phyloP scores from a whole-genome alignment of 23 tunicate species.

The Ascidia mentula region DNA sequence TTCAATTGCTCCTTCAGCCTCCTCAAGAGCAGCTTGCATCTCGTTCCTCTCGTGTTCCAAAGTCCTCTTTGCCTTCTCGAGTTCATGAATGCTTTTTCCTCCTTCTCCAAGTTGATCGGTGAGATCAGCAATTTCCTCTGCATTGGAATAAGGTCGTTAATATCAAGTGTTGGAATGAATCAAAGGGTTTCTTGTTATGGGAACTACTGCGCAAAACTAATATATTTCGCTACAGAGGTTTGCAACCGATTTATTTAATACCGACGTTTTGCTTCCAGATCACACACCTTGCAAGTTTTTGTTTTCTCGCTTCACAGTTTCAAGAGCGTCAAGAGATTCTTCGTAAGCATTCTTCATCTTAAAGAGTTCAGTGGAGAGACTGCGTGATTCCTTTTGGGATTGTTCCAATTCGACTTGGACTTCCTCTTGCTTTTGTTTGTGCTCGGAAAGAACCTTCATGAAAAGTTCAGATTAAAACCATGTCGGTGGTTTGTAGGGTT shows the following conservation, averaged over 20 bases:
- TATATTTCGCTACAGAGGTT: too few relatives aligned
- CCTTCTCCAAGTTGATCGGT: constrained; percentile 92
- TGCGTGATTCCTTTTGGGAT: constrained; percentile 96
- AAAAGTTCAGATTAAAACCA: neutral
- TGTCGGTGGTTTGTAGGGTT: neutral
- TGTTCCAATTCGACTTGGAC: constrained; percentile 92
- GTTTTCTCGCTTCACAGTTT: constrained; percentile 95
- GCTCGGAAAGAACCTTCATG: constrained; percentile 82
- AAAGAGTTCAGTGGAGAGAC: constrained; percentile 96
- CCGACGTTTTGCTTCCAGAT: neutral
- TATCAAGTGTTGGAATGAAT: too few relatives aligned
- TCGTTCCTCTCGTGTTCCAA: constrained; percentile 96
- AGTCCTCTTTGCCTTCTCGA: constrained; percentile 95
- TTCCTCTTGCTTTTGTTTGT: constrained; percentile 88
- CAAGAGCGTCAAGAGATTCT: constrained; percentile 94
- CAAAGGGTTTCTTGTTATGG: neutral
- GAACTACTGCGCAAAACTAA: too few relatives aligned
- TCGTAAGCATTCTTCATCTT: constrained; percentile 99
- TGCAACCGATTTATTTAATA: too few relatives aligned
- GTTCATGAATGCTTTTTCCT: constrained; percentile 92
- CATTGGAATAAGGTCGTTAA: neutral
- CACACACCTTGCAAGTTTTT: constrained; percentile 84
- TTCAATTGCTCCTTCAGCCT: constrained; percentile 95
- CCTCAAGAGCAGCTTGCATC: constrained; percentile 89
- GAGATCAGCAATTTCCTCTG: constrained; percentile 76